Evolutionary conservation across 2,797 vertebrate species (phyloP).

Genomic region (Cryptoprocta ferox): DNA sequence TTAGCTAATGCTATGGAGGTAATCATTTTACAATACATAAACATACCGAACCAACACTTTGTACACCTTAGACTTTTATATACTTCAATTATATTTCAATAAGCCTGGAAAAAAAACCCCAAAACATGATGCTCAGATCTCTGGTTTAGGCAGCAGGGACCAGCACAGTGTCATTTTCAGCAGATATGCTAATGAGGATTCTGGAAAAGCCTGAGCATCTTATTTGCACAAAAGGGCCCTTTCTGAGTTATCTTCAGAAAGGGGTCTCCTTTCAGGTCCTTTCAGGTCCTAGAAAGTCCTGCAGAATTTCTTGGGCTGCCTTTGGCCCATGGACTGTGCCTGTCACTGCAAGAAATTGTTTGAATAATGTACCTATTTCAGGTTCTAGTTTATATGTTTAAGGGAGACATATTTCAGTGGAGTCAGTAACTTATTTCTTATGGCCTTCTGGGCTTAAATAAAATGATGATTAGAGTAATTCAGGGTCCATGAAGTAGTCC

Average conservation of each 20-base stretch:
- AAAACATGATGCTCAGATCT: neutral
- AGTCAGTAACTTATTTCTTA: conserved; percentile 65
- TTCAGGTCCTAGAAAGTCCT: neutral
- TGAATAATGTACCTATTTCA: neutral
- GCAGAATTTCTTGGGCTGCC: neutral
- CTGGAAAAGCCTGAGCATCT: neutral
- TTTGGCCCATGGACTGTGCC: neutral
- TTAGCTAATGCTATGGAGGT: neutral
- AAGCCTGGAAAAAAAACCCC: neutral
- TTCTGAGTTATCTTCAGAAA: neutral
- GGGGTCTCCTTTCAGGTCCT: too few relatives aligned
- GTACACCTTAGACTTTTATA: neutral
- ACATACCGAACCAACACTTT: neutral
- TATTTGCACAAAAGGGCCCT: neutral
- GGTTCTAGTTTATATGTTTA: conserved; percentile 28
- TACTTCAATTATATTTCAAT: neutral
- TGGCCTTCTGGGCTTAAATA: conserved; percentile 74
- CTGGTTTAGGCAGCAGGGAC: neutral
- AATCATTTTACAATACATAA: neutral
- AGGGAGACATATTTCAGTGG: conserved; percentile 62
- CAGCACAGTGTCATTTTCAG: neutral
- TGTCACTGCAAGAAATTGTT: neutral
- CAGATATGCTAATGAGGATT: neutral
- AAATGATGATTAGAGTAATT: conserved; percentile 69
- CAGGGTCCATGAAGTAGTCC: conserved; percentile 50